Evolutionary conservation across 2,888 invertebrate genomes (phyloP).

Genomic region (Dolichopus griseipennis): DNA sequence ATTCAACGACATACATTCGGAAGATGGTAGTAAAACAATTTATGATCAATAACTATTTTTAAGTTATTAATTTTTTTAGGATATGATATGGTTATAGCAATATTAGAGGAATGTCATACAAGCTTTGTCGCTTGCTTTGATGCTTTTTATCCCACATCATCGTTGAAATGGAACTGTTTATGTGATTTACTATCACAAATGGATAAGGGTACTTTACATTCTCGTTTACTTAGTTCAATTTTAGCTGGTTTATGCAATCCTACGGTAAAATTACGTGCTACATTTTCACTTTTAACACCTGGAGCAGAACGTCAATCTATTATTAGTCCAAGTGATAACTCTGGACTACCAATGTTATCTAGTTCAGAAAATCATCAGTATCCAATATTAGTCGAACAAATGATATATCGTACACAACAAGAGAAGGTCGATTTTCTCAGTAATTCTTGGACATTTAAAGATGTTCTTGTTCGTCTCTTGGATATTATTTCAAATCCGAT

Average conservation of each 20-base stretch:
- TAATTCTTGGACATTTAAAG: constrained; percentile 52
- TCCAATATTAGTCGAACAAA: constrained; percentile 68
- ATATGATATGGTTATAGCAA: constrained; percentile 57
- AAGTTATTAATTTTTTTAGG: constrained; percentile 33
- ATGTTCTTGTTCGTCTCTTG: constrained; percentile 72
- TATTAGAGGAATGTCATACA: constrained; percentile 81
- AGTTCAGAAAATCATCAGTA: constrained; percentile 62
- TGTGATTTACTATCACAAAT: constrained; percentile 70
- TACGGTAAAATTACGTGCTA: constrained; percentile 61
- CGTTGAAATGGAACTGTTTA: constrained; percentile 84
- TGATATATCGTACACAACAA: constrained; percentile 58
- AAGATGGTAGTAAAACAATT: constrained; percentile 32
- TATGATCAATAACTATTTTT: not conserved
- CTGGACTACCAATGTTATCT: constrained; percentile 57
- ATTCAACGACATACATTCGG: constrained; percentile 40
- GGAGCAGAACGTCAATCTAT: constrained; percentile 43
- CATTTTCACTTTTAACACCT: constrained; percentile 59
- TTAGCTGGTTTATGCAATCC: constrained; percentile 78
- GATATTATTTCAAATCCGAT: constrained; percentile 76
- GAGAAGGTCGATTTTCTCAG: constrained; percentile 41
- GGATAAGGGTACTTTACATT: constrained; percentile 46
- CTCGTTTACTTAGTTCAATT: constrained; percentile 64
- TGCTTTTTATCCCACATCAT: constrained; percentile 90
- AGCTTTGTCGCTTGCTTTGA: constrained; percentile 90
- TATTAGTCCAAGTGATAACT: constrained; percentile 60